Base-by-base conservation (phyloP, 2,888 invertebrate species). In the Drosophila neonasuta region DNA sequence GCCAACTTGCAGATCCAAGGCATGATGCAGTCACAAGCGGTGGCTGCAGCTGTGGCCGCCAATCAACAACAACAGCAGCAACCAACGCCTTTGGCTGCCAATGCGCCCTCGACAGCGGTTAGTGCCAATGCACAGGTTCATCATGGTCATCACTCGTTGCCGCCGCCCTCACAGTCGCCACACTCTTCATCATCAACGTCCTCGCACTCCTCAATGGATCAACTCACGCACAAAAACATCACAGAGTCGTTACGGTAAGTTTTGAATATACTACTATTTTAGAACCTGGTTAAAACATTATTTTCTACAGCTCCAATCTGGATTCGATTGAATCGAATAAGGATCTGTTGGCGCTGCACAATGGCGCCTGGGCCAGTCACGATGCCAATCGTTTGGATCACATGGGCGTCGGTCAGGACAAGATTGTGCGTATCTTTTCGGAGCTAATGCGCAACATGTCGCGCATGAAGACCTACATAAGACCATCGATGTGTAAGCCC, bases 401-500 rank as follows among this genome's bases (percentile, higher is more conserved):
- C 17, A 90, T 92, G 65, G 91, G 90, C 85, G 92, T 93, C 49
- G 96, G 96, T 0, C 96, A 96, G 90, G 96, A 96, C 91, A 96
- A 96, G 86, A 96, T 96, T 68, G 95, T 96, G 65, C 93, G 96
- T 68, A 95, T 96, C 15, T 96, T 96, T 91, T 94, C 95, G 0
- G 96, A 96, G 91, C 93, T 96, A 49, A 96, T 96, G 94, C 95
- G 96, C 87, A 96, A 96, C 91, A 94, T 96, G 94, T 94, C 95
- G 79, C 94, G 96, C 87, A 96, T 96, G 96, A 96, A 96, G 90
- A 95, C 96, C 51, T 96, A 96, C 88, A 96, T 96, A 80, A 93
- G 96, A 62, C 96, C 96, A 69, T 95, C 96, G 66, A 96, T 96
- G 96, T 96, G 96, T 66, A 96, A 96, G 91, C 96, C 96, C 20